phyloP scores from a whole-genome alignment of 2,113 vertebrate genomes.

The Eupsittula cactorum region DNA sequence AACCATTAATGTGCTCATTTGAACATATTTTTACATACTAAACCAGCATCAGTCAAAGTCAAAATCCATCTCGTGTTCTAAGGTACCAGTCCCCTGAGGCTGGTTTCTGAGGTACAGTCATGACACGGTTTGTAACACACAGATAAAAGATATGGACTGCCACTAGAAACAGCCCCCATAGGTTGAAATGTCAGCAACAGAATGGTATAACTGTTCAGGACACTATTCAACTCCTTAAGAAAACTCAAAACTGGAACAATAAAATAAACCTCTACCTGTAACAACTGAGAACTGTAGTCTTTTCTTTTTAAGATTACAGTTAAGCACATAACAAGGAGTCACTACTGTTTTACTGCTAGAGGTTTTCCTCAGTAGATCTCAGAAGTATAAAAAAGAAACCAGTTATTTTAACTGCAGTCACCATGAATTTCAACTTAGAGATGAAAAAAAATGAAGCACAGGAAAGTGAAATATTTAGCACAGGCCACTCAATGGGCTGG shows the following conservation, averaged over 20 bases:
- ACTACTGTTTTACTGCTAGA: neutral
- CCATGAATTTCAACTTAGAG: neutral
- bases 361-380: neutral
- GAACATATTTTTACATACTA: neutral
- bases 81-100: neutral
- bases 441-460: neutral
- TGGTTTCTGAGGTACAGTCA: neutral
- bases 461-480: neutral
- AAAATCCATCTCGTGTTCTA: neutral
- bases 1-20: neutral
- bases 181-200: neutral
- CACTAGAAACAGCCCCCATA: neutral
- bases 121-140: neutral
- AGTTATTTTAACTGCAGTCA: neutral
- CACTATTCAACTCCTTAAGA: neutral
- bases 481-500: neutral
- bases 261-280: neutral
- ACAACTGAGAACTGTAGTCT: rapidly evolving
- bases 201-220: neutral
- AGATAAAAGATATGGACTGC: neutral
- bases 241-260: neutral
- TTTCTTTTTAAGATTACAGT: neutral
- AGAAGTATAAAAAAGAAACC: neutral
- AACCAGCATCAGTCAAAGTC: neutral
- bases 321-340: neutral